Base-by-base conservation (phyloP, 2,888 invertebrate genomes). In the Arrhopalites spinosus region DNA sequence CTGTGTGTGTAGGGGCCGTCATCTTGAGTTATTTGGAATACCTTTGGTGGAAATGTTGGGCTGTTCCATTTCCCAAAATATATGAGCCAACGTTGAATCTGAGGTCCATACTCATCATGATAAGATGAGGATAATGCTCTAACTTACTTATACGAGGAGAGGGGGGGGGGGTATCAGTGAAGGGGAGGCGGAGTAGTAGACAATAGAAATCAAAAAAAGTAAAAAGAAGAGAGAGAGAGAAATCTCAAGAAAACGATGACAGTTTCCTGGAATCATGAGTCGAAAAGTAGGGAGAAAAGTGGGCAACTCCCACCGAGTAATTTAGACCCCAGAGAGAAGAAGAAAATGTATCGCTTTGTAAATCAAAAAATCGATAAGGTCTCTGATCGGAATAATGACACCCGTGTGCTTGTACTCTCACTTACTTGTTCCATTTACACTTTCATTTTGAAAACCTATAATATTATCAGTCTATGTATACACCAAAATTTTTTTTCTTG, bases 371-470 rank as follows among this genome's bases (percentile, higher is more conserved):
- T 71, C 71, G 30, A 71, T 71, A 71, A 36, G 25, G 53, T 27
- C n/a, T 71, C 36, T 71, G 59, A 59, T 59, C 53, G 71, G 59
- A 71, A 71, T 71, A 71, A 71, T 56, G 71, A 71, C 71, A 71
- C 71, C 71, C 23, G 61, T 59, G 59, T 63, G 36, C 47, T 29
- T 61, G 72, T 23, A 45, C 29, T 53, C 30, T 50, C 25, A 53
- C 53, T 20, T 13, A 7, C 36, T 11, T 36, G 20, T 36, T 66
- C 36, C 66, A 66, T 23, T 66, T 23, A 8, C 20, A 66, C 66
- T 66, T 63, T 63, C 36, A 36, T 11, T 36, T 36, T 3, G 36
- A 11, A 36, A 36, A 36, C 5, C 36, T 36, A 36, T 11, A 36
- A 36, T 36, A 36, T 36, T 36, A 36, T 36, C 5, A 11, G 36